Evolutionary conservation across 2,113 vertebrate genomes (phyloP), one percentile per base, ranked within the genome.

Genomic region (Ophiodon elongatus): DNA sequence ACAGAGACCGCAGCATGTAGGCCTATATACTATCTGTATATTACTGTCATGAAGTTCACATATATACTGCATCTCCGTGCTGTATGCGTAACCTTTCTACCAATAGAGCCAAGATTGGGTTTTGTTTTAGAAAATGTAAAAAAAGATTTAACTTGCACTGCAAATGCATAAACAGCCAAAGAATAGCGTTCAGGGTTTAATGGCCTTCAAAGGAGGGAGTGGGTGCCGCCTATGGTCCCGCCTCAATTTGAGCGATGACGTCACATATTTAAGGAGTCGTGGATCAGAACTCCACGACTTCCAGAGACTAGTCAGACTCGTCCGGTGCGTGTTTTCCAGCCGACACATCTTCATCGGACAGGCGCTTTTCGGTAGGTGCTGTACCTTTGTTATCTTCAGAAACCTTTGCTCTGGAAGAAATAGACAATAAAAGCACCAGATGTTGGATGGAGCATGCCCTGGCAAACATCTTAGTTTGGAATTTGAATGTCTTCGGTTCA

Each of bases 181-280:
- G 41, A 6, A 3, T 41, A 23, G 21, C 50, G 50, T 54, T 3
- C 23, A 54, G 25, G 4, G 11, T 68, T 29, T 17, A 25, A 63
- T 35, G 29, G 25, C 23, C 4, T 15, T 29, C 9, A 23, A 25
- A 23, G 7, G 47, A 17, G 47, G 50, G 19, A 23, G 59, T 15
- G 31, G 8, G 1, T 4, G 39, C 6, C 1, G 50, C 23, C 25
- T 7, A 17, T 66, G 52, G 66, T 57, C 31, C 88, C 83, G 83
- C 89, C 88, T 82, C 35, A 9, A 60, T 6, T 35, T 31, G 63
- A 15, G 59, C 62, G 13, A 25, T 92, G 84, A 92, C 86, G 89
- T 91, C 88, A 88, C 80, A 64, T 39, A 73, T 82, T 86, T 68
- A 84, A 77, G n/a, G 85, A 77, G 31, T 79, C 74, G 2, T 66